Conservation (phyloP, 2,888 invertebrate species). For the Dione vanillae region DNA sequence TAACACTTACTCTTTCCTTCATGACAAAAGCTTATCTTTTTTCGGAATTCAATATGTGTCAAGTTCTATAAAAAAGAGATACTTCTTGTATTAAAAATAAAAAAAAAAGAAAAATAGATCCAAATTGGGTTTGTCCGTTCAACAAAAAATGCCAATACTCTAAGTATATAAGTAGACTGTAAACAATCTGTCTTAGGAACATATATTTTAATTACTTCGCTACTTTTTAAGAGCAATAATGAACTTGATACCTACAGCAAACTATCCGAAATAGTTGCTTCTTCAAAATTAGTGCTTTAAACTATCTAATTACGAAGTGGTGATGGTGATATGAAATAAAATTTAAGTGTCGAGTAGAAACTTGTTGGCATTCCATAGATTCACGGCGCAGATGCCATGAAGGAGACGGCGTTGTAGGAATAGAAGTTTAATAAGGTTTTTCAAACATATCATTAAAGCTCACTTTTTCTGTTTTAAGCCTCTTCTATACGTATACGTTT, state of each 20-base stretch:
- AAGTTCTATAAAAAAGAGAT: no score
- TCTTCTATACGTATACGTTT: no score
- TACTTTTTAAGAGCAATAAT: constrained; percentile 8
- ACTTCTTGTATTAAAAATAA: no score
- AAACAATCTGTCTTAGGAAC: constrained; percentile 45
- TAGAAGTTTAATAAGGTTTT: neutral
- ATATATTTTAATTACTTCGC: constrained; percentile 56
- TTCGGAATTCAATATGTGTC: no score
- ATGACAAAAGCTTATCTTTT: no score
- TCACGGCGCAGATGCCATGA: neutral
- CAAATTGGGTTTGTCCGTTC: no score
- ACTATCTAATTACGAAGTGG: neutral
- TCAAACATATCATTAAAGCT: no score
- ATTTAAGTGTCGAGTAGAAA: neutral
- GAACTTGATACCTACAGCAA: neutral
- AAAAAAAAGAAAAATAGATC: no score
- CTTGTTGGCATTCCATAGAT: neutral
- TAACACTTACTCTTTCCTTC: no score
- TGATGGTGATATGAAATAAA: neutral
- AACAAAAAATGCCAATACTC: neutral
- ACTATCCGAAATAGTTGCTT: constrained; percentile 3
- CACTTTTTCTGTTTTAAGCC: no score
- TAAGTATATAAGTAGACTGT: constrained; percentile 22
- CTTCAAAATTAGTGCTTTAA: neutral
- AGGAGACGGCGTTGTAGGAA: neutral